phyloP scores from a whole-genome alignment of 1,140 invertebrate genomes.

The Tyrophagus putrescentiae region DNA sequence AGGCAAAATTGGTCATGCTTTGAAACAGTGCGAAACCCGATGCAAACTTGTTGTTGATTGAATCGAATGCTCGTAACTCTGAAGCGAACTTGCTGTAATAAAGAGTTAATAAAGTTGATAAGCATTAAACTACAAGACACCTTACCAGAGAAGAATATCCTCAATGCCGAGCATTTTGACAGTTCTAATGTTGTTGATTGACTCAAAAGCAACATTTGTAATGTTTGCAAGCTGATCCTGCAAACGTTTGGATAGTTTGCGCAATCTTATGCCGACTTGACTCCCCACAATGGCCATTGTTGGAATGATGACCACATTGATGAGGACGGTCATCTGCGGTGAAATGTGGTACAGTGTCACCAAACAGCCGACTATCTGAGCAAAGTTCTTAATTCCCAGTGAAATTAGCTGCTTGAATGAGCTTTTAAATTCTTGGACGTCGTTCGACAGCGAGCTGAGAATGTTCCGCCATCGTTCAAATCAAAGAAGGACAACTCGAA shows the following conservation, averaged over 20 bases:
- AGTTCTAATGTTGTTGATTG: constrained; percentile 75
- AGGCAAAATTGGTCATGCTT: constrained; percentile 41
- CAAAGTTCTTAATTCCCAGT: constrained; percentile 63
- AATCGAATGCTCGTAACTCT: constrained; percentile 54
- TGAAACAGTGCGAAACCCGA: constrained; percentile 76
- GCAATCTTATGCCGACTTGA: constrained; percentile 51
- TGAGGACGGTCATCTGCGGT: constrained; percentile 65
- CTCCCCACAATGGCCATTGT: constrained; percentile 59
- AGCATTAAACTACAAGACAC: background rate
- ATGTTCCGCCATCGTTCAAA: constrained; percentile 75
- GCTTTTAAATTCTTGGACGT: constrained; percentile 93
- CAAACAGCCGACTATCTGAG: constrained; percentile 65
- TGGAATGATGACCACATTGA: constrained; percentile 58
- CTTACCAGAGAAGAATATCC: constrained; percentile 33
- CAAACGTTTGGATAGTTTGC: constrained; percentile 54
- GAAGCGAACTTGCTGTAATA: constrained; percentile 45
- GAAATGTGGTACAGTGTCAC: constrained; percentile 64
- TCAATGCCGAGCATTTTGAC: constrained; percentile 84
- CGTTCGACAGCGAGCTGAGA: constrained; percentile 71
- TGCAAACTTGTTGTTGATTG: constrained; percentile 61
- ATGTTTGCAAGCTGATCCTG: constrained; percentile 67
- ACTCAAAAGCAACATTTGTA: constrained; percentile 76
- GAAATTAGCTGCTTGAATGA: constrained; percentile 81
- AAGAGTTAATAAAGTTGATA: constrained; percentile 4
- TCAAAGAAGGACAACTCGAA: constrained; percentile 88